These are phyloP conservation scores for Hypsopygia costalis DNA, from an alignment of 2,888 invertebrate species.

Conservation along the genomic window DNA sequence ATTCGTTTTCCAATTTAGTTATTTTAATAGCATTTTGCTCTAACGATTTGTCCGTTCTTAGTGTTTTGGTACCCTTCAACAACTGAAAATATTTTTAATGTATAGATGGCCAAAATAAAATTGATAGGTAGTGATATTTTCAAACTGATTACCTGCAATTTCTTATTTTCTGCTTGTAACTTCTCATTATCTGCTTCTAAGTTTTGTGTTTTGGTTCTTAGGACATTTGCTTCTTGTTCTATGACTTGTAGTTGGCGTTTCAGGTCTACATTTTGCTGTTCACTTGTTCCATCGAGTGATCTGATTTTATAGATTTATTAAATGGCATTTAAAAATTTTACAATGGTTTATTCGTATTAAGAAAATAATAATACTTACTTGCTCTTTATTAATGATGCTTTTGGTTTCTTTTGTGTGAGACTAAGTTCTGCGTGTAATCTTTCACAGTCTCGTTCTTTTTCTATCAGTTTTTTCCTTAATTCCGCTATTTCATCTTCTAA, in stretches of 20 bases:
- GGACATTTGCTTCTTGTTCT: conserved; percentile 87
- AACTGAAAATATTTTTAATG: conserved; percentile 48
- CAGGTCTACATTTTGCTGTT: conserved; percentile 84
- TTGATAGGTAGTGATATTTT: too few species aligned
- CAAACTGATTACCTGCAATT: conserved; percentile 70
- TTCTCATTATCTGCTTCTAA: conserved; percentile 89
- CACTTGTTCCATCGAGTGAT: conserved; percentile 78
- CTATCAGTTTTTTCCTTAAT: conserved; percentile 87
- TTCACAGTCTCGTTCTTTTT: conserved; percentile 91
- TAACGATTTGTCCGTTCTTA: conserved; percentile 75
- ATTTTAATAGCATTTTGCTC: conserved; percentile 83
- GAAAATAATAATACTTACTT: conserved; percentile 68
- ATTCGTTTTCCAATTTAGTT: conserved; percentile 81
- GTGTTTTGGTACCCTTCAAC: conserved; percentile 74
- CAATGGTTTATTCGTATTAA: too few species aligned
- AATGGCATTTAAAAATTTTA: too few species aligned
- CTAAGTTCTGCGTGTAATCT: conserved; percentile 86
- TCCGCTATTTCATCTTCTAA: conserved; percentile 88
- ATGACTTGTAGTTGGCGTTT: conserved; percentile 88
- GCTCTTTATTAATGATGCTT: conserved; percentile 82
- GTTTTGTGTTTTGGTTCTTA: conserved; percentile 84
- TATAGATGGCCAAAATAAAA: too few species aligned
- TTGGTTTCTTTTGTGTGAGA: conserved; percentile 81
- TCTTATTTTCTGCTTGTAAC: conserved; percentile 86
- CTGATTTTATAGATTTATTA: conserved; percentile 43